Conservation (phyloP, 2,888 invertebrate genomes). For the Pegoplata infirma region DNA sequence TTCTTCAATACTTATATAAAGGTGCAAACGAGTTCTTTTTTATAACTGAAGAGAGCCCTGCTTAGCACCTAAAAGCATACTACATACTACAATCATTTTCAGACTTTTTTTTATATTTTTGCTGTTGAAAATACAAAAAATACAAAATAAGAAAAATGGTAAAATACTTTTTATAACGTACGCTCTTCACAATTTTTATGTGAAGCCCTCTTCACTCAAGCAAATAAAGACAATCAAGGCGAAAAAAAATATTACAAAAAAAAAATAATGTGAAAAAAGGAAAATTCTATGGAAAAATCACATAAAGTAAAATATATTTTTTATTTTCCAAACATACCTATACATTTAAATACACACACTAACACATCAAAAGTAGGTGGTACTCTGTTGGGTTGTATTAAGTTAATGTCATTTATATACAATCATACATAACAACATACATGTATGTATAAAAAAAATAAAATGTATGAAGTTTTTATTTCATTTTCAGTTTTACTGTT, state of each 20-base stretch:
- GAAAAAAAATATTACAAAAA: too few species aligned
- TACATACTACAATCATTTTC: slow-evolving; percentile 32
- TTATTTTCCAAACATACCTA: slow-evolving; percentile 17
- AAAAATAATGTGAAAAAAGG: slow-evolving; percentile 37
- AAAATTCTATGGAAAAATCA: slow-evolving; percentile 59
- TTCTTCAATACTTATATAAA: slow-evolving; percentile 29
- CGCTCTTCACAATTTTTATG: slow-evolving; percentile 59
- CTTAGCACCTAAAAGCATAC: slow-evolving; percentile 62
- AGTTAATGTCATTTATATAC: slow-evolving; percentile 62
- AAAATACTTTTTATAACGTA: slow-evolving; percentile 56
- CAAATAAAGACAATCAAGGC: slow-evolving; percentile 63
- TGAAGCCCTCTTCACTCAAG: slow-evolving; percentile 63
- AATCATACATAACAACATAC: slow-evolving; percentile 6
- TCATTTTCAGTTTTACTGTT: slow-evolving; percentile 2
- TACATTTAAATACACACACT: not conserved
- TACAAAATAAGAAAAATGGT: slow-evolving; percentile 55
- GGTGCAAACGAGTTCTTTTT: slow-evolving; percentile 46
- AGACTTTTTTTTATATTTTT: slow-evolving; percentile 29
- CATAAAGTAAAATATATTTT: slow-evolving; percentile 38
- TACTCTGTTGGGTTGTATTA: slow-evolving; percentile 58
- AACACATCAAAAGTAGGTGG: slow-evolving; percentile 57
- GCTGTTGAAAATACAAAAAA: slow-evolving; percentile 26
- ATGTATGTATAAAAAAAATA: slow-evolving; percentile 15
- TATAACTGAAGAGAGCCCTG: slow-evolving; percentile 47
- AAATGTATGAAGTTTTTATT: slow-evolving; percentile 31